Evolutionary conservation across 2,888 invertebrate species (phyloP), one percentile per base, ranked within the genome.

Genomic region (Lithophane leautieri): DNA sequence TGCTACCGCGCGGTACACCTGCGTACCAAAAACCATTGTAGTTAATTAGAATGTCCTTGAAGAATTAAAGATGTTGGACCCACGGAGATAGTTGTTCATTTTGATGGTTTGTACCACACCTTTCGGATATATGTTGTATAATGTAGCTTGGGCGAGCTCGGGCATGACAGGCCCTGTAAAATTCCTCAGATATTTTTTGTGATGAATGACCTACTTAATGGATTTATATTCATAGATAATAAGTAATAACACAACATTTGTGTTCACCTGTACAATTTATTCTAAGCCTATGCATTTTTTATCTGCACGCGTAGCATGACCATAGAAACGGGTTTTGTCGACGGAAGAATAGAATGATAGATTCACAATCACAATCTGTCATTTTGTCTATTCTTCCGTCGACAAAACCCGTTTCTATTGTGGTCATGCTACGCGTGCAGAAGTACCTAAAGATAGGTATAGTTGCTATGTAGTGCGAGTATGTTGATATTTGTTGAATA

Each of bases 211-310:
- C 58, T 28, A 28, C 50, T 60, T 50, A 50, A 60, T 54, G 52
- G 25, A 47, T 28, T 56, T 74, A 44, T 12, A 28, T 50, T 56
- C 7, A 50, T 63, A 71, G 28, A 16, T 19, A 63, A 28, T 28
- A n/a, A n/a, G n/a, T n/a, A n/a, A n/a, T n/a, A 50, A 42, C 47
- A 14, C n/a, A 42, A n/a, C n/a, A 58, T n/a, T n/a, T 70, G 50
- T 62, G 71, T 72, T 69, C 54, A 72, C 25, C n/a, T 67, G 65
- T 60, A 54, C 50, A 77, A 11, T 71, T 74, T 75, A 77, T 81
- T 68, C 11, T 81, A 85, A 86, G 82, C 73, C 65, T 78, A 79
- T 71, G 88, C 88, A 87, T 86, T 86, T 86, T 79, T 76, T 68
- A 73, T 80, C 34, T 34, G 34, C 34, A 34, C 34, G 34, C 34